Conservation (phyloP, 2,797 vertebrate species). For the Sebastes trivittatus region DNA sequence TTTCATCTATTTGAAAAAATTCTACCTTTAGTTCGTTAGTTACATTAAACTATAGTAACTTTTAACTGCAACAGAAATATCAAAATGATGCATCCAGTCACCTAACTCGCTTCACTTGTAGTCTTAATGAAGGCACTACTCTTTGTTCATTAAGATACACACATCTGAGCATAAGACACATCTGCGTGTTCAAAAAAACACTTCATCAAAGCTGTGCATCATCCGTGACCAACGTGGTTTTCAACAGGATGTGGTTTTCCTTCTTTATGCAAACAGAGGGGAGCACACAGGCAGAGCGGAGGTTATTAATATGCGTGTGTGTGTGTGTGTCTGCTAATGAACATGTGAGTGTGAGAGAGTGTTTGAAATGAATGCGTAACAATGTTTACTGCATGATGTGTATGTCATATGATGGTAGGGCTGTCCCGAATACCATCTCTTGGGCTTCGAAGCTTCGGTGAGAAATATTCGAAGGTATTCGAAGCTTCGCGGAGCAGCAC, state of each 20-base stretch:
- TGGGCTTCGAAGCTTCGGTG: no score
- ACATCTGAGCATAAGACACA: background rate
- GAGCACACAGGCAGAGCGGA: background rate
- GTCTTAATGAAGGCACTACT: background rate
- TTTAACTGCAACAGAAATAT: background rate
- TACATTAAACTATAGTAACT: background rate
- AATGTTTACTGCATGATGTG: background rate
- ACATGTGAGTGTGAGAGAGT: background rate
- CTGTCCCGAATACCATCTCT: no score
- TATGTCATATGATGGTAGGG: background rate
- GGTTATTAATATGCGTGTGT: background rate
- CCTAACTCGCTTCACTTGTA: background rate
- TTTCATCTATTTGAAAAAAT: background rate
- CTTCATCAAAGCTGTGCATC: slow-evolving; percentile 30
- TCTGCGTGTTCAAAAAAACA: background rate
- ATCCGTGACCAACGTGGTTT: slow-evolving; percentile 34
- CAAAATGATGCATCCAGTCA: background rate
- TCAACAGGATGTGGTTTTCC: slow-evolving; percentile 70
- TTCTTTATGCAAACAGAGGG: slow-evolving; percentile 8
- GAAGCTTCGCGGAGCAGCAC: no score
- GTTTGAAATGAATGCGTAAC: background rate
- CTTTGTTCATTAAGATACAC: background rate
- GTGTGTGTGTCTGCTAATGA: background rate
- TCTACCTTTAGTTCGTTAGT: background rate
- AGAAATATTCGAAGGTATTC: no score